Conservation (phyloP, 2,888 invertebrate genomes). For the Sphaerophoria rueppellii region DNA sequence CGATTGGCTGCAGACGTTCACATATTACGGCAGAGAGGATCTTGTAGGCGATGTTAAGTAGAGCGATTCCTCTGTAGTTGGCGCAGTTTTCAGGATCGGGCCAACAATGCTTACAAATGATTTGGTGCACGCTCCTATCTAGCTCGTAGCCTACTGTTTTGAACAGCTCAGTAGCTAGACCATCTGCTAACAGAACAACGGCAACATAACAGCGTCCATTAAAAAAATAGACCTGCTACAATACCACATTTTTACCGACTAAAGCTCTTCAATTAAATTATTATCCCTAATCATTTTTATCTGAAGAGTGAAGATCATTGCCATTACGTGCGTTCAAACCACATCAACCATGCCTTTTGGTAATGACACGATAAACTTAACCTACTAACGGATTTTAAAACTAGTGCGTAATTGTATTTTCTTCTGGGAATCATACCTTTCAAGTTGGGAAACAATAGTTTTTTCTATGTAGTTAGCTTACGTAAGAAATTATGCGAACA, state of each 20-base stretch:
- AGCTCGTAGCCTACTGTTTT: too few relatives aligned
- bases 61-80: too few relatives aligned
- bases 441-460: slow-evolving; percentile 16
- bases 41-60: too few relatives aligned
- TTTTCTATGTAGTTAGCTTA: slow-evolving; percentile 43
- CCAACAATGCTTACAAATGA: too few relatives aligned
- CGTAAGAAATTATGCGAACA: slow-evolving; percentile 49
- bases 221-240: too few relatives aligned
- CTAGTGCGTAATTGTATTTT: background rate
- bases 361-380: slow-evolving; percentile 66
- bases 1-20: too few relatives aligned
- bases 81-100: too few relatives aligned
- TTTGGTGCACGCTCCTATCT: too few relatives aligned
- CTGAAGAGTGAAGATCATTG: slow-evolving; percentile 56
- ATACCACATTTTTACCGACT: background rate
- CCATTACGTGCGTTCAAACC: slow-evolving; percentile 42
- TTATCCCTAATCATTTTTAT: background rate
- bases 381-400: slow-evolving; percentile 52
- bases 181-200: too few relatives aligned
- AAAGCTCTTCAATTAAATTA: background rate
- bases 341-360: slow-evolving; percentile 21
- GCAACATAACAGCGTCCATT: too few relatives aligned
- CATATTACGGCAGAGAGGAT: too few relatives aligned
- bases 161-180: too few relatives aligned
- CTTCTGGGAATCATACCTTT: background rate